phyloP scores from a whole-genome alignment of 1,140 invertebrate species.

The Maconellicoccus hirsutus region DNA sequence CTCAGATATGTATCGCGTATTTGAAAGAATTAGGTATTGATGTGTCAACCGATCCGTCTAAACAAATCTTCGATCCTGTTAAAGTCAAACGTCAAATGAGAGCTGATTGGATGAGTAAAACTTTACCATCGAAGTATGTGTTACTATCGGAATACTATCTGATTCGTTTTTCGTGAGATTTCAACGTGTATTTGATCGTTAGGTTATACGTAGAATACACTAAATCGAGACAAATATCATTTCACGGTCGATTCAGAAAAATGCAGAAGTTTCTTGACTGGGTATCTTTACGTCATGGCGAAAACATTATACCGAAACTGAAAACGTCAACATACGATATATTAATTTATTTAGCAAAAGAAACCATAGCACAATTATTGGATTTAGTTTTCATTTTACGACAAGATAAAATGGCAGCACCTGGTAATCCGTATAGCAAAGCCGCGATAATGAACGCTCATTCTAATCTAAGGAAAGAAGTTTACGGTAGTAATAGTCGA shows the following conservation, averaged over 20 bases:
- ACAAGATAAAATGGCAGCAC: slow-evolving; percentile 41
- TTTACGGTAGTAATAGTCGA: slow-evolving; percentile 15
- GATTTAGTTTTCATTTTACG: slow-evolving; percentile 50
- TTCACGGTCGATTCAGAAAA: slow-evolving; percentile 20
- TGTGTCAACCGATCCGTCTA: neutral
- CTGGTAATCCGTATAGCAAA: slow-evolving; percentile 37
- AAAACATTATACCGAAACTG: slow-evolving; percentile 18
- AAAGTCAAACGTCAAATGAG: slow-evolving; percentile 29
- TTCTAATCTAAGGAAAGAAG: neutral
- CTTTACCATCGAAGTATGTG: slow-evolving; percentile 25
- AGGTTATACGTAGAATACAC: slow-evolving; percentile 27
- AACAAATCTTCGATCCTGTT: slow-evolving; percentile 27
- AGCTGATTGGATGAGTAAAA: slow-evolving; percentile 27
- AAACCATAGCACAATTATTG: slow-evolving; percentile 53
- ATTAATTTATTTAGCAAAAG: slow-evolving; percentile 51
- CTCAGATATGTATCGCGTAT: slow-evolving; percentile 17
- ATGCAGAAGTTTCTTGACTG: slow-evolving; percentile 26
- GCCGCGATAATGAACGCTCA: slow-evolving; percentile 15
- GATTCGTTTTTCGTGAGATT: too few species aligned
- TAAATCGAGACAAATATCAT: slow-evolving; percentile 26
- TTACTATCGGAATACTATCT: too few species aligned
- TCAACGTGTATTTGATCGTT: too few species aligned
- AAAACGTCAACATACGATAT: slow-evolving; percentile 34
- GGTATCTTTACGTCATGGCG: slow-evolving; percentile 13
- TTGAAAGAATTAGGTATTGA: slow-evolving; percentile 20